Evolutionary conservation across 2,113 vertebrate species (phyloP).

Genomic region (Etheostoma spectabile): DNA sequence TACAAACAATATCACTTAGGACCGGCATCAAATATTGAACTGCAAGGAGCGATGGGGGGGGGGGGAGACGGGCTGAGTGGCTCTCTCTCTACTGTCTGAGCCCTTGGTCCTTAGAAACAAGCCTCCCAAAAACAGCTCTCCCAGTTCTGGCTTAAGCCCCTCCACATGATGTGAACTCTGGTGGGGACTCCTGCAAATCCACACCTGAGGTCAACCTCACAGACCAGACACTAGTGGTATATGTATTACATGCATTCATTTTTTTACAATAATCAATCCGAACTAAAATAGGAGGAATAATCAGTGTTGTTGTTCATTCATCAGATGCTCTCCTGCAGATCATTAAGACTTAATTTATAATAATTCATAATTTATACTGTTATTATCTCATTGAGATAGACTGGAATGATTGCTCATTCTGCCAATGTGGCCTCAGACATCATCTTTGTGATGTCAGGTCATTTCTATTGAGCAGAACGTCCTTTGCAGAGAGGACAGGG

Average conservation of each 20-base stretch:
- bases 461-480: slow-evolving; percentile 37
- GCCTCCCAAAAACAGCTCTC: slow-evolving; percentile 47
- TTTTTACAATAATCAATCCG: not conserved
- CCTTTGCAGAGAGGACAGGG: slow-evolving; percentile 33
- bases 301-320: not conserved
- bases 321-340: slow-evolving; percentile 25
- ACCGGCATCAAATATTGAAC: slow-evolving; percentile 76
- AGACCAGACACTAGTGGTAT: not conserved
- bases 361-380: no score
- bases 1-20: slow-evolving; percentile 72
- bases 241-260: not conserved
- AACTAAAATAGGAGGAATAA: not conserved
- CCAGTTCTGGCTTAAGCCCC: slow-evolving; percentile 23
- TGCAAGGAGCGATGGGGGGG: slow-evolving; percentile 42
- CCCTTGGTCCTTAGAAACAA: slow-evolving; percentile 28
- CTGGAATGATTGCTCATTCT: slow-evolving; percentile 7
- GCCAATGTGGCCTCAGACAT: not conserved
- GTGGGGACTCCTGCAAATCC: not conserved
- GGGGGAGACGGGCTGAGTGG: slow-evolving; percentile 39
- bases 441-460: slow-evolving; percentile 23
- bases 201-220: slow-evolving; percentile 5
- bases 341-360: not conserved
- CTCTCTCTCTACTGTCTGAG: slow-evolving; percentile 44
- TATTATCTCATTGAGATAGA: slow-evolving; percentile 16
- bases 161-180: slow-evolving; percentile 32